A percentile compares a stretch with the other conserved stretches of the same genome.
phyloP scores from a whole-genome alignment of 2,113 vertebrate genomes.

The rat (Rattus norvegicus) region GRCr8 NC_086021.1:108202001-108202500 shows the following conservation, averaged over 20 bases:
- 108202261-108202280: background rate
- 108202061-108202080: background rate
- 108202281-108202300: background rate
- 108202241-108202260: background rate
- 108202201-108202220: background rate
- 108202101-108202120: background rate
- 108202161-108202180: background rate
- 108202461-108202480: background rate
- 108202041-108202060: background rate
- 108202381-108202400: background rate
- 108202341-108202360: background rate
- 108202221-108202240: background rate
- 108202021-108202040: background rate
- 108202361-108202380: background rate
- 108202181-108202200: background rate
- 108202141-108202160: background rate
- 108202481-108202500: background rate
- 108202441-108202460: background rate
- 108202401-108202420: background rate
- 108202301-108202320: background rate
- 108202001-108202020: background rate
- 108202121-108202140: background rate
- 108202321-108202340: conserved; percentile 1
- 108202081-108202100: background rate
- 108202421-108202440: background rate